phyloP scores from a whole-genome alignment of 2,888 invertebrate species.

The Leucoma salicis region DNA sequence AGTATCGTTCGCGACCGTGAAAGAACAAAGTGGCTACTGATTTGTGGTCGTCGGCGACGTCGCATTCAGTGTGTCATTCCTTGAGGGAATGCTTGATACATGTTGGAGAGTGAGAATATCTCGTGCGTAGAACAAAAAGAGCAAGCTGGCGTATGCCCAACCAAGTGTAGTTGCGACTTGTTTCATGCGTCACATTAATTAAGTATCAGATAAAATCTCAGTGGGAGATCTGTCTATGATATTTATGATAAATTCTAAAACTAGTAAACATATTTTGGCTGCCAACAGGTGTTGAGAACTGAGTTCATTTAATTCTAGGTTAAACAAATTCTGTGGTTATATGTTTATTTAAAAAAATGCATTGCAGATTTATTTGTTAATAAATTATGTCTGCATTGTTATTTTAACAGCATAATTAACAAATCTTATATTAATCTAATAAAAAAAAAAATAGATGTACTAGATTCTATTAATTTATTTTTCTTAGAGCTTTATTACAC shows the following conservation, averaged over 20 bases:
- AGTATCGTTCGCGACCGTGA: constrained; percentile 59
- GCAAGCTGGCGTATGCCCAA: constrained; percentile 69
- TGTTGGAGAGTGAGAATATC: constrained; percentile 31
- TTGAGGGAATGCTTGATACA: constrained; percentile 50
- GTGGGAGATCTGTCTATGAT: constrained; percentile 40
- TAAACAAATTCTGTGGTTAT: no score
- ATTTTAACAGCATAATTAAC: no score
- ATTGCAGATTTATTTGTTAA: no score
- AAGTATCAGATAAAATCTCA: constrained; percentile 68
- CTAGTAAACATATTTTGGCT: constrained; percentile 35
- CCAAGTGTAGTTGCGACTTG: constrained; percentile 65
- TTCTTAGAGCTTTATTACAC: no score
- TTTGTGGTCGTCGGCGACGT: constrained; percentile 60
- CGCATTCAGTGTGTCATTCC: constrained; percentile 63
- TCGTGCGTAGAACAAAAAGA: constrained; percentile 64
- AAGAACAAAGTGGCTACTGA: constrained; percentile 74
- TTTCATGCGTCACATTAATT: constrained; percentile 75
- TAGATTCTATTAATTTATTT: no score
- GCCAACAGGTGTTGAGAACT: constrained; percentile 33
- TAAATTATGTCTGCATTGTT: no score
- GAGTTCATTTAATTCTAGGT: background rate
- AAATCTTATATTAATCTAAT: no score
- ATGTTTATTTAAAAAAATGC: no score
- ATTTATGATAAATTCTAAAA: constrained; percentile 34
- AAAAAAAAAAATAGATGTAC: no score